Evolutionary conservation across 2,113 vertebrate genomes (phyloP), one percentile per base, ranked within the genome.

Genomic region (Syrrhaptes paradoxus): DNA sequence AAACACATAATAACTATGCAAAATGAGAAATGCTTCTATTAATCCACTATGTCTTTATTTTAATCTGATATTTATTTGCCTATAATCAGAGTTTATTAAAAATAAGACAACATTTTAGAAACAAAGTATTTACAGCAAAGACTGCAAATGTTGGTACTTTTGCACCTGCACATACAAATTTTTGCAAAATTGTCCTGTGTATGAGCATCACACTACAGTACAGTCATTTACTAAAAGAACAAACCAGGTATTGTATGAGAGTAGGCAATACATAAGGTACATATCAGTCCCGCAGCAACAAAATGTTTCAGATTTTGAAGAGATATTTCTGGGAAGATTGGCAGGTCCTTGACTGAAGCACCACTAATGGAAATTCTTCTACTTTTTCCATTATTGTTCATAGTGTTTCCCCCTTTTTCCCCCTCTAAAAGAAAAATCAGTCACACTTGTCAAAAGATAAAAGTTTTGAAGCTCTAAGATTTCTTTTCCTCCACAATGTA

Each of bases 391-490:
- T 63, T 95, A 76, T 36, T 76, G 59, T 82, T 94, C 78, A 74
- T 31, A 31, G 52, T 4, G 8, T 46, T 95, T 58, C 10, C 16
- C 11, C 32, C 12, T 57, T 17, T n/a, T 49, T 24, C 2, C 6
- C 9, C 18, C 8, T 5, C 7, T 8, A 41, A 87, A 65, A 58
- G 55, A 86, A 94, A 93, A 93, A 92, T 96, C 90, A 91, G 66
- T 87, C 81, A 89, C 87, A 89, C 93, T 95, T 93, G 84, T 85
- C 89, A 95, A 87, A 95, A 95, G 91, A 41, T 51, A 58, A 88
- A 94, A 96, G 88, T 83, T 94, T 93, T 90, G 57, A 93, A 92
- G 65, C 65, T 80, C 82, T 62, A 82, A 87, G 75, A 87, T 90
- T 94, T 95, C 85, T 89, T 82, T 93, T 51, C 22, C 31, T 80